Evolutionary conservation across 2,888 invertebrate genomes (phyloP), one percentile per base, ranked within the genome.

Genomic region (Ornithoptera priamus): DNA sequence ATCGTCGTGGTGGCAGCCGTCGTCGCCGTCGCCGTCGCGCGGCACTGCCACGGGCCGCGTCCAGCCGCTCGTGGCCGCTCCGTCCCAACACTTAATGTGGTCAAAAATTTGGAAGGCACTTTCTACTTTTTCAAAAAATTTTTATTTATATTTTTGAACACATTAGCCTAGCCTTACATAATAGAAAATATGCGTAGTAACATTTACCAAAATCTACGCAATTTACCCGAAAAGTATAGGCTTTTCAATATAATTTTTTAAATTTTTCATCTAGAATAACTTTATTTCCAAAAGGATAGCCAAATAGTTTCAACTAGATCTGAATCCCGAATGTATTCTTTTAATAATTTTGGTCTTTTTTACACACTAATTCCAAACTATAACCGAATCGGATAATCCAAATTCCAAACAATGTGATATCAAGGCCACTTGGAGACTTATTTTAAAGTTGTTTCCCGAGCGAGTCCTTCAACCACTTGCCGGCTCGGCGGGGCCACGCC

Each of bases 81-180:
- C 81, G 85, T 85, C 89, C 94, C 94, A 91, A 93, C 94, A 93
- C 93, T 93, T 89, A 90, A 87, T 90, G 89, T 93, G 92, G 92
- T 93, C 92, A 92, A 92, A 91, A 91, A 91, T 93, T 94, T 95
- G 95, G 95, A 96, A 96, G 96, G 96, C 96, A 96, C 95, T 96
- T 95, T 94, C 95, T 95, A 95, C 95, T 93, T 94, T 94, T 93
- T 85, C 67, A 67, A 88, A 91, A 91, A 89, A 86, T 87, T 91
- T 90, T 85, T 92, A 88, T 92, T 92, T 88, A 87, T 80, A 91
- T 94, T 95, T 70, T 94, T 95, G 95, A 95, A 95, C 95, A 95
- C 95, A 95, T 94, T 93, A 94, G 94, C 94, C 94, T 94, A 94
- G 93, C 94, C 93, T 92, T 93, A 93, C 87, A 92, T 85, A 93